Percentiles rank a stretch among this genome's conserved stretches.
These are phyloP conservation scores for Apotomis betuletana DNA, from an alignment of 2,888 invertebrate genomes.

Conservation along the genomic window DNA sequence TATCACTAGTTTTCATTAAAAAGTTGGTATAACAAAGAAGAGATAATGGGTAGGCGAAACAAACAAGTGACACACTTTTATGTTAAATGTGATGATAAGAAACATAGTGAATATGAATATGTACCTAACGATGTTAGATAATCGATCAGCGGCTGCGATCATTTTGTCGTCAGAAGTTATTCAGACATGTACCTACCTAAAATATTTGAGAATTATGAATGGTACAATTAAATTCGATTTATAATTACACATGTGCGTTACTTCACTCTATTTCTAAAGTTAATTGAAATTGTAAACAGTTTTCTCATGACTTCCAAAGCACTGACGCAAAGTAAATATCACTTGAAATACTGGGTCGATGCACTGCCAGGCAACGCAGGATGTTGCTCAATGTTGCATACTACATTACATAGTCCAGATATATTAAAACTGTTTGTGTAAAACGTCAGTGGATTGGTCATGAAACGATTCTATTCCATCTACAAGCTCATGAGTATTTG, in stretches of 20 bases:
- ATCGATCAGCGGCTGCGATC: slow-evolving; percentile 10
- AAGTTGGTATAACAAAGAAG: slow-evolving; percentile 22
- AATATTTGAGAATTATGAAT: background rate
- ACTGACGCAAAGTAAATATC: slow-evolving; percentile 48
- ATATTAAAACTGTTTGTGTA: slow-evolving; percentile 43
- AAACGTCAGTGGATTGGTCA: slow-evolving; percentile 10
- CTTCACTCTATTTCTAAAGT: slow-evolving; percentile 10
- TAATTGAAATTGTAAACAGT: slow-evolving; percentile 27
- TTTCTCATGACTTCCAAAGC: slow-evolving; percentile 29
- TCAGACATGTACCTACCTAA: background rate
- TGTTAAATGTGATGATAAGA: slow-evolving; percentile 22
- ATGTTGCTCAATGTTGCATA: slow-evolving; percentile 48
- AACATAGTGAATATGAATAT: slow-evolving; percentile 1
- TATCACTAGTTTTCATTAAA: slow-evolving; percentile 17
- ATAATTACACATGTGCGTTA: slow-evolving; percentile 2
- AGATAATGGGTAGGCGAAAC: slow-evolving; percentile 20
- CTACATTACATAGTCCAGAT: slow-evolving; percentile 49
- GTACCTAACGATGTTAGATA: slow-evolving; percentile 14
- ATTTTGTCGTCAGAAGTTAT: background rate
- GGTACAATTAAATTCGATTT: background rate
- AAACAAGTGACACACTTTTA: slow-evolving; percentile 27
- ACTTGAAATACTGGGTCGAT: slow-evolving; percentile 57
- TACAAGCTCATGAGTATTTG: background rate
- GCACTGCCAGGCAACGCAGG: slow-evolving; percentile 55
- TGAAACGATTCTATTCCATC: slow-evolving; percentile 3